Base-by-base conservation (phyloP, 2,888 invertebrate species). In the Polyommatus icarus region DNA sequence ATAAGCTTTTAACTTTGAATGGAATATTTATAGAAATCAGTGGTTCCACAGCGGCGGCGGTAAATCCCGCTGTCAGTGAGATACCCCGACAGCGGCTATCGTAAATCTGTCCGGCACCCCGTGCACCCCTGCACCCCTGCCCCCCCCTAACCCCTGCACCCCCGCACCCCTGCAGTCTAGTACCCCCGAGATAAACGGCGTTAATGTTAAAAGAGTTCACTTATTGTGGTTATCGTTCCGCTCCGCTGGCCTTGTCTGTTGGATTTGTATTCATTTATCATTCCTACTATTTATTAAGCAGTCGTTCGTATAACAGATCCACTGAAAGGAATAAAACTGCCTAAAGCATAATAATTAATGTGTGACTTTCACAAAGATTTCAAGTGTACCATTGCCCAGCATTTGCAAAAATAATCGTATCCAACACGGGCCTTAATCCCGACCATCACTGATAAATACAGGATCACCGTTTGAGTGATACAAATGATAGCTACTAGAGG, bases 51-150 rank as follows among this genome's bases (percentile, higher is more conserved):
- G 67, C 67, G 29, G 67, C 29, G 67, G 29, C 67, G 67, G 72
- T 72, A 75, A 75, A 75, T 75, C 54, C 73, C 75, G 32, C 75
- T 75, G 75, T 54, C 50, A 54, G 50, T 75, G 75, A 50, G 75
- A 50, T 50, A 50, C 50, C 12, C 75, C 54, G 50, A 18, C 46
- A 50, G 46, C 50, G 18, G 54, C 50, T 75, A 75, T 75, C 75
- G 75, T 75, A 75, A 75, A 75, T 75, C 75, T 75, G 75, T 75
- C 75, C 75, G 54, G 54, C 24, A 61, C 59, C 59, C 59, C 20
- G n/a, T 20, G 59, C 59, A 61, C 61, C 24, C 61, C 61, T 8
- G 24, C 61, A 61, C 61, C 8, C 61, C 36, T 6, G 36, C 36
- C 1, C 36, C 24, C 24, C 6, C 36, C 6, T 36, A 36, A 6